These are phyloP conservation scores for Zaprionus gabonicus DNA, from an alignment of 1,140 invertebrate species.

Conservation along the genomic window DNA sequence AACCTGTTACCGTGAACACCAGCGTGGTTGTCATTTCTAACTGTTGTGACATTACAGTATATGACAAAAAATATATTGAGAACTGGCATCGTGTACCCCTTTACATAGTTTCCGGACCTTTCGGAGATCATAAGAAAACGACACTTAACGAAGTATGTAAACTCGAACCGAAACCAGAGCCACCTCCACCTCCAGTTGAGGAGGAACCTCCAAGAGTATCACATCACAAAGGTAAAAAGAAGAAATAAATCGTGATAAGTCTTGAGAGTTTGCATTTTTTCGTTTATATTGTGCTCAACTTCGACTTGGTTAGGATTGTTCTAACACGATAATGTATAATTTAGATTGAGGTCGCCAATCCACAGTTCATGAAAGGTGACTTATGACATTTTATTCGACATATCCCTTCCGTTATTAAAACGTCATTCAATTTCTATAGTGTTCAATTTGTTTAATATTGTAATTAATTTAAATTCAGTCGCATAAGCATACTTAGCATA, in stretches of 20 bases:
- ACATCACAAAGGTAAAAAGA: constrained; percentile 9
- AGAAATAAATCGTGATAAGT: constrained; percentile 8
- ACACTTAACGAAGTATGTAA: constrained; percentile 37
- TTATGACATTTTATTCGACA: too few relatives aligned
- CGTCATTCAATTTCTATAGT: constrained; percentile 10
- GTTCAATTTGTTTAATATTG: constrained; percentile 33
- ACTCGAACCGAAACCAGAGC: constrained; percentile 24
- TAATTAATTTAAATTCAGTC: constrained; percentile 83
- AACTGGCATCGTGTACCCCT: constrained; percentile 63
- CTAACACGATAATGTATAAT: too few relatives aligned
- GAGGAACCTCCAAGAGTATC: not conserved
- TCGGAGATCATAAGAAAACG: not conserved
- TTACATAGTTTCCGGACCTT: not conserved
- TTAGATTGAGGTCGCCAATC: too few relatives aligned
- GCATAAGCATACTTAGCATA: constrained; percentile 80
- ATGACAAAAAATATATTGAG: constrained; percentile 44
- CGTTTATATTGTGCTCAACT: too few relatives aligned
- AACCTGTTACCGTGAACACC: constrained; percentile 49
- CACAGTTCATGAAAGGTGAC: too few relatives aligned
- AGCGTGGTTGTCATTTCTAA: constrained; percentile 53
- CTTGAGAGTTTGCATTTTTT: too few relatives aligned
- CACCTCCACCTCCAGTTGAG: not conserved
- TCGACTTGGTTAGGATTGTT: too few relatives aligned
- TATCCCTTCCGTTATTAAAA: not conserved
- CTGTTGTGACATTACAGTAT: constrained; percentile 63